Base-by-base conservation (phyloP, 2,797 vertebrate species). In the Otolemur crassicaudatus region DNA sequence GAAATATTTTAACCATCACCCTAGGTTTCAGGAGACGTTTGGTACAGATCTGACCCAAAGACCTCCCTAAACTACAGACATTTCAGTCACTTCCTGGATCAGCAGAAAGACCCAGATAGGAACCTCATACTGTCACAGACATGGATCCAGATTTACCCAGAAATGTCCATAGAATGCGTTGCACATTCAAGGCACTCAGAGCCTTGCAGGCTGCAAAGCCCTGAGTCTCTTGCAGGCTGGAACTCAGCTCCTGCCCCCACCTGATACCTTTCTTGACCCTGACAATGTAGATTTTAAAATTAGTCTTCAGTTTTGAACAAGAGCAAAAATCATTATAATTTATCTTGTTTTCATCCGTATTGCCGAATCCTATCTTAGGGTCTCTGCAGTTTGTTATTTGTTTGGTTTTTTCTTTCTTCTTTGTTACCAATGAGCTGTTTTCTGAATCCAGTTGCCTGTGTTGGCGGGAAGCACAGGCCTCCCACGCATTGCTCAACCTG, bases 271-370 rank as follows among this genome's bases (percentile, higher is more conserved):
- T 82, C 83, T 79, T 81, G 40, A 43, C 87, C 83, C 76, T 17
- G n/a, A 72, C 1, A 14, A 84, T 93, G 81, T 65, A 40, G 82
- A 90, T 85, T 91, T 96, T 89, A 91, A 86, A 94, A 94, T 96
- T 73, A 95, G 85, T 87, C 77, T 88, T 90, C 53, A 37, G 77
- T 63, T 95, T 65, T 56, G 60, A 97, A 90, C 70, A 88, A 92
- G 77, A 94, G 82, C 63, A 90, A 93, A 91, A 94, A 77, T 96
- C 90, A 80, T 90, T 93, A 60, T 60, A 94, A 92, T 84, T 96
- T 95, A 90, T 94, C 90, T 69, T 56, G 91, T 89, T 94, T 87
- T 87, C 85, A 31, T 94, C 65, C 61, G 29, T 94, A 76, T 94
- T 90, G 94, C 87, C 25, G 25, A 96, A 63, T 82, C 43, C 96